Evolutionary conservation across 92 coral and sea anemone genomes (phyloP).

Genomic region (Heliopora coerulea): DNA sequence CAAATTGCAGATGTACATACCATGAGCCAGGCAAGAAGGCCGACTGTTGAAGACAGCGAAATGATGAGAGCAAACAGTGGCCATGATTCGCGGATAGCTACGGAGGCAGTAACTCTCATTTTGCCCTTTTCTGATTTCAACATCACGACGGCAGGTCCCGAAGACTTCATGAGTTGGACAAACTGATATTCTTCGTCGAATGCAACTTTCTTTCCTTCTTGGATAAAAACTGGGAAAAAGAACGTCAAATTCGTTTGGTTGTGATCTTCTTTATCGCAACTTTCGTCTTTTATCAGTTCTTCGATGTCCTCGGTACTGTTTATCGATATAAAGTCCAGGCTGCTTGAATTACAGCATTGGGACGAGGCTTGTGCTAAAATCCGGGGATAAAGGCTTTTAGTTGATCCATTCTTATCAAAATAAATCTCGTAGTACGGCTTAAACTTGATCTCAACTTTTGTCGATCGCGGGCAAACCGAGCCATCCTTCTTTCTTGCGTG

Average conservation of each 20-base stretch:
- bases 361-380: slow-evolving; percentile 13
- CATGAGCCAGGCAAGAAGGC: slow-evolving; percentile 36
- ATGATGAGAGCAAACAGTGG: slow-evolving; percentile 19
- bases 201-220: slow-evolving; percentile 21
- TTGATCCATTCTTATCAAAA: slow-evolving; percentile 22
- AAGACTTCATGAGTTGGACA: slow-evolving; percentile 9
- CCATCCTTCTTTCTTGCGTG: slow-evolving; percentile 13
- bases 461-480: slow-evolving; percentile 22
- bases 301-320: slow-evolving; percentile 30
- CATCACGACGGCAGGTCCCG: slow-evolving; percentile 33
- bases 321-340: not conserved
- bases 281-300: slow-evolving; percentile 22
- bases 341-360: slow-evolving; percentile 16
- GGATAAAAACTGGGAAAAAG: slow-evolving; percentile 32
- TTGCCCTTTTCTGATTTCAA: slow-evolving; percentile 25
- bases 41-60: slow-evolving; percentile 24
- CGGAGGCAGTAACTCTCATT: slow-evolving; percentile 38
- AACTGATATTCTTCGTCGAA: slow-evolving; percentile 36
- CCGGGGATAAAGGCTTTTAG: slow-evolving; percentile 9
- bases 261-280: slow-evolving; percentile 1
- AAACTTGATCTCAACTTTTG: slow-evolving; percentile 9
- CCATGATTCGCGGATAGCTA: slow-evolving; percentile 31
- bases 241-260: slow-evolving; percentile 25
- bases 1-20: no score
- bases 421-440: slow-evolving; percentile 33